Percentiles rank a stretch among this genome's conserved stretches.
phyloP scores from a whole-genome alignment of 1,140 invertebrate species.

The Bicyclus anynana region DNA sequence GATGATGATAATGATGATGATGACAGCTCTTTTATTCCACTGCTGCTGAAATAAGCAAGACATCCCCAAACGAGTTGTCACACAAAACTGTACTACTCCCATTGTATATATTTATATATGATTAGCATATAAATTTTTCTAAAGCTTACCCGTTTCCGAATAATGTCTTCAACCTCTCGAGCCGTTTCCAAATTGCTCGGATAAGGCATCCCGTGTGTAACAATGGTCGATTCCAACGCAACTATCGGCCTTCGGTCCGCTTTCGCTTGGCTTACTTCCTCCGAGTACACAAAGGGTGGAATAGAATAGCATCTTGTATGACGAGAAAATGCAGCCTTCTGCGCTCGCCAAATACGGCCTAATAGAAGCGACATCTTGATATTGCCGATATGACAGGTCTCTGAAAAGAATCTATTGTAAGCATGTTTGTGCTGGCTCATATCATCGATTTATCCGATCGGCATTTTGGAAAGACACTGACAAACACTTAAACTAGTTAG shows the following conservation, averaged over 20 bases:
- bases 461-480: too few species aligned
- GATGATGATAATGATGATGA: too few species aligned
- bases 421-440: too few species aligned
- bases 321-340: conserved; percentile 19
- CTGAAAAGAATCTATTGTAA: neutral
- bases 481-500: too few species aligned
- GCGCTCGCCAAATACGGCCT: conserved; percentile 27
- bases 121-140: too few species aligned
- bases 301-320: conserved; percentile 17
- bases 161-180: conserved; percentile 86
- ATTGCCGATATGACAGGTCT: neutral
- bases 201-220: conserved; percentile 98
- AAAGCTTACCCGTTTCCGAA: conserved; percentile 82
- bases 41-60: too few species aligned
- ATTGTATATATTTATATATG: too few species aligned
- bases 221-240: conserved; percentile 97
- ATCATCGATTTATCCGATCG: too few species aligned
- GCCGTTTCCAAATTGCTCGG: conserved; percentile 95
- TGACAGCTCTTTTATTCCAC: too few species aligned
- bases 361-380: conserved; percentile 49
- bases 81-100: too few species aligned
- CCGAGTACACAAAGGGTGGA: conserved; percentile 53
- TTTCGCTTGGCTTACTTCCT: conserved; percentile 80
- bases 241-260: conserved; percentile 85
- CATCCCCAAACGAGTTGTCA: too few species aligned